A percentile compares a stretch with the other conserved stretches of the same genome.
Conservation (phyloP, 1,140 invertebrate genomes). For the Ectropis grisescens region DNA sequence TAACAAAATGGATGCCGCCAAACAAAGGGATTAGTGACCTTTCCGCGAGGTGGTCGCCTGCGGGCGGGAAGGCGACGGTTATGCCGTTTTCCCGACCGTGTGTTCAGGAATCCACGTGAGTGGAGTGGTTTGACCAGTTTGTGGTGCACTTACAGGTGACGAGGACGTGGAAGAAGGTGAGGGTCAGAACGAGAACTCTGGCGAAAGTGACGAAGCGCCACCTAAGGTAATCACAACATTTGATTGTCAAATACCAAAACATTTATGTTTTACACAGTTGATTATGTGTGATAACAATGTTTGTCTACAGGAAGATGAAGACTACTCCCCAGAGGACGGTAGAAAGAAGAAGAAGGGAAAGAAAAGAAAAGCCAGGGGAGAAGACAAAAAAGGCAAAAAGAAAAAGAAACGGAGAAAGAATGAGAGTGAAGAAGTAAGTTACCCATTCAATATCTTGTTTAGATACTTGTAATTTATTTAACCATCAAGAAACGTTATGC, state of each 20-base stretch:
- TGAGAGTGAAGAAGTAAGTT: conserved; percentile 86
- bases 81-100: conserved; percentile 11
- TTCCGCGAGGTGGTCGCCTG: conserved; percentile 37
- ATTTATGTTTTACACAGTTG: too few relatives aligned
- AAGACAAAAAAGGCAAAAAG: conserved; percentile 92
- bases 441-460: too few relatives aligned
- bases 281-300: too few relatives aligned
- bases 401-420: conserved; percentile 95
- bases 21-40: conserved; percentile 76
- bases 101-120: conserved; percentile 24
- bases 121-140: conserved; percentile 52
- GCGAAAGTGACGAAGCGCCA: conserved; percentile 79
- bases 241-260: too few relatives aligned
- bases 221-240: conserved; percentile 67
- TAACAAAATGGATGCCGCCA: conserved; percentile 80
- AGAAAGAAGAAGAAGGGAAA: conserved; percentile 92
- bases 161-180: conserved; percentile 77
- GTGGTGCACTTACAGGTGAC: conserved; percentile 73
- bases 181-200: conserved; percentile 77
- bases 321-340: conserved; percentile 86
- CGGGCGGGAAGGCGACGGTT: conserved; percentile 1
- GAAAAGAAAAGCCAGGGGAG: conserved; percentile 88
- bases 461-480: too few relatives aligned
- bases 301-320: conserved; percentile 80
- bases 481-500: too few relatives aligned